phyloP scores from a whole-genome alignment of 1,140 invertebrate species.

The Drosophila miranda region DNA sequence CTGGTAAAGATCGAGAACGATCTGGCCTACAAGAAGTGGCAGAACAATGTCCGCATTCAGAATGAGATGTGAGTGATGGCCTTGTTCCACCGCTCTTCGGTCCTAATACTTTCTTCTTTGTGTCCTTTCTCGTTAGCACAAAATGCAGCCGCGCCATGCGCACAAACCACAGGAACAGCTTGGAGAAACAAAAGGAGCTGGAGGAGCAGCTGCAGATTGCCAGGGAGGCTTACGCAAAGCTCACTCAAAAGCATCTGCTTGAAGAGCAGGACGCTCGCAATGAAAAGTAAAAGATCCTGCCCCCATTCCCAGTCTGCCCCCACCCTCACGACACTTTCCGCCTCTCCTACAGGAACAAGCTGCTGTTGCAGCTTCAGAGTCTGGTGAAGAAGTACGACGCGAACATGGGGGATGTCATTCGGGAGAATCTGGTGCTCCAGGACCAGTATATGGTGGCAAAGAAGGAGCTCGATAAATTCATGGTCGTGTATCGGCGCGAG shows the following conservation, averaged over 20 bases:
- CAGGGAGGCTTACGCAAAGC: constrained; percentile 15
- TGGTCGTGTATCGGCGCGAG: constrained; percentile 49
- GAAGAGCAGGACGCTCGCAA: constrained; percentile 42
- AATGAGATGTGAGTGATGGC: constrained; percentile 56
- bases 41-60: constrained; percentile 62
- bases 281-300: constrained; percentile 45
- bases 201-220: constrained; percentile 43
- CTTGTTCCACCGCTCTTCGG: too few species aligned
- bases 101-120: too few species aligned
- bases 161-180: constrained; percentile 36
- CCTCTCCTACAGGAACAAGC: constrained; percentile 42
- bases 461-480: constrained; percentile 50
- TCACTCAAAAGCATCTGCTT: constrained; percentile 19
- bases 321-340: too few species aligned
- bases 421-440: constrained; percentile 49
- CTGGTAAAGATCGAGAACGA: constrained; percentile 53
- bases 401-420: constrained; percentile 41
- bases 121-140: constrained; percentile 16
- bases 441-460: constrained; percentile 52
- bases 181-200: constrained; percentile 52
- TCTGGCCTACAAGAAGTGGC: constrained; percentile 61
- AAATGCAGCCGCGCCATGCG: constrained; percentile 41
- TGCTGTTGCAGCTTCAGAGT: constrained; percentile 48
- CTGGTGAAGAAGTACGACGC: constrained; percentile 48
- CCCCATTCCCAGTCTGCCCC: too few species aligned